Conservation (phyloP, 1,140 invertebrate species). For the Zaprionus tsacasi region DNA sequence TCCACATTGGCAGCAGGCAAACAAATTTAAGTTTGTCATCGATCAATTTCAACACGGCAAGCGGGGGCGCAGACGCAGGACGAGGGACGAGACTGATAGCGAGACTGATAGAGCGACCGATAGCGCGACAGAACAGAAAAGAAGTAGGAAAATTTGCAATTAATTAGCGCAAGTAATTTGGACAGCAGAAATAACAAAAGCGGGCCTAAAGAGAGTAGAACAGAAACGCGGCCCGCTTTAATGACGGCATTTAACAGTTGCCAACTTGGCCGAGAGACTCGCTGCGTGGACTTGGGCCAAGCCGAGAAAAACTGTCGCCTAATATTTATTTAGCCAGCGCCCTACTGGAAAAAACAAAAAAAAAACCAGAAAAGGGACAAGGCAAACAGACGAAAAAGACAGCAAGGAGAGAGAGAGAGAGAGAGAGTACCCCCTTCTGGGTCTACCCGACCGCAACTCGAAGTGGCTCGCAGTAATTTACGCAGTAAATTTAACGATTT, state of each 20-base stretch:
- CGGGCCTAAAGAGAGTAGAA: constrained; percentile 27
- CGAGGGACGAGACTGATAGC: not conserved
- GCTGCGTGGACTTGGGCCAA: not conserved
- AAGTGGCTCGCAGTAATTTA: constrained; percentile 37
- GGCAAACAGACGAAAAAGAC: constrained; percentile 23
- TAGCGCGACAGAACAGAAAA: constrained; percentile 21
- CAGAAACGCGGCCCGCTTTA: constrained; percentile 60
- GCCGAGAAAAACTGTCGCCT: constrained; percentile 58
- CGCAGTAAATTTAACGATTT: constrained; percentile 48
- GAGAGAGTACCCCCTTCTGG: not conserved
- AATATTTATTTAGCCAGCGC: constrained; percentile 59
- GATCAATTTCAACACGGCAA: constrained; percentile 54
- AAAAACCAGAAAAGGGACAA: constrained; percentile 17
- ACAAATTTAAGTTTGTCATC: constrained; percentile 63
- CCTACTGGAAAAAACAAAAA: not conserved
- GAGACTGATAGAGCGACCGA: constrained; percentile 1
- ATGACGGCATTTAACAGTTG: constrained; percentile 53
- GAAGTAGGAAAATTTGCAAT: constrained; percentile 66
- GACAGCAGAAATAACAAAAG: constrained; percentile 48
- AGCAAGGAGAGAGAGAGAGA: constrained; percentile 1
- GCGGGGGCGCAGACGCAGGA: not conserved
- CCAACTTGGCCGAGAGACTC: constrained; percentile 24
- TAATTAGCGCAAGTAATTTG: constrained; percentile 66
- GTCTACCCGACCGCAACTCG: not conserved
- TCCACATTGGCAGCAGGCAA: constrained; percentile 45